Percentiles rank a stretch among this genome's conserved stretches.
Evolutionary conservation across 2,113 vertebrate genomes (phyloP).

Genomic region (Indri indri): DNA sequence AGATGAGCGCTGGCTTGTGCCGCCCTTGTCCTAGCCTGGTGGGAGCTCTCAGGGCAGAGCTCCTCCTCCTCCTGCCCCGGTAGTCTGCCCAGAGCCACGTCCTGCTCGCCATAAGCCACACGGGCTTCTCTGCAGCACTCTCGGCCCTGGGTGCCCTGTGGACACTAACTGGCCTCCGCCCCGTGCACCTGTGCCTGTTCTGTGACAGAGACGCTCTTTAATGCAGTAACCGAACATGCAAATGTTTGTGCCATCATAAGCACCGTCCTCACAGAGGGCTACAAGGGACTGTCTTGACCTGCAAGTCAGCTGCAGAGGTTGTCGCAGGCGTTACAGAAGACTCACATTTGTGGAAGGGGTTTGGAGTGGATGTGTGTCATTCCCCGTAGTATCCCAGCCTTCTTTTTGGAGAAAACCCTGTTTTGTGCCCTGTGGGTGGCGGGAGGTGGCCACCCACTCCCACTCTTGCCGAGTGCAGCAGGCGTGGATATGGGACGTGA

Average conservation of each 20-base stretch:
- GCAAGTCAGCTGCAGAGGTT: accelerated
- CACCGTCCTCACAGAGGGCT: not conserved
- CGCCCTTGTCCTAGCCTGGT: accelerated
- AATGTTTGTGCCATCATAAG: not conserved
- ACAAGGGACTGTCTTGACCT: not conserved
- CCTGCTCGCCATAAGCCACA: not conserved
- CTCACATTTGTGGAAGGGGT: not conserved
- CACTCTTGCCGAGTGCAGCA: accelerated
- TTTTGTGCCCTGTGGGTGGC: no score
- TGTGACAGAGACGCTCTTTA: not conserved
- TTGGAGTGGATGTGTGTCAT: no score
- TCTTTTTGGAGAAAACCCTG: no score
- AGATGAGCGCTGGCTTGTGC: not conserved
- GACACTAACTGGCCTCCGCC: not conserved
- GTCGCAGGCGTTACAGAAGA: not conserved
- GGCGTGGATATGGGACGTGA: not conserved
- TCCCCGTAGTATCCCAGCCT: no score
- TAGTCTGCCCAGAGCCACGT: not conserved
- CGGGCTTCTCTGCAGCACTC: not conserved
- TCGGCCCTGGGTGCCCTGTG: accelerated
- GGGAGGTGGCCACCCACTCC: not conserved
- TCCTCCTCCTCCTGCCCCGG: not conserved
- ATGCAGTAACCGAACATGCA: not conserved
- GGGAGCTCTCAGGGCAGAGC: accelerated
- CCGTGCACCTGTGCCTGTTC: not conserved